Evolutionary conservation across 2,113 vertebrate species (phyloP).

Genomic region (Myrmophylax atrothorax): DNA sequence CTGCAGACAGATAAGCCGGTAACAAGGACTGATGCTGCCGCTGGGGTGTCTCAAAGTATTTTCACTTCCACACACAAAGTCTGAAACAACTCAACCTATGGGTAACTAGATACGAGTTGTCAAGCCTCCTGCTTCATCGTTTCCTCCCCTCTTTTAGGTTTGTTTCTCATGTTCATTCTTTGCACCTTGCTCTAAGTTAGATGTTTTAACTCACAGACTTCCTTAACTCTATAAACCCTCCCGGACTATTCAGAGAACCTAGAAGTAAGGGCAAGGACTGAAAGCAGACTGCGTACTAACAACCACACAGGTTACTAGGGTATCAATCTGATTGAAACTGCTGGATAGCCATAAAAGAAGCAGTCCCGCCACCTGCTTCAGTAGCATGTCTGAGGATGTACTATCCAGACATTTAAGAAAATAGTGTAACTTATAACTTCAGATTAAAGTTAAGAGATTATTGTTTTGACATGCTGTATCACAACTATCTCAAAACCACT

Average conservation of each 20-base stretch:
- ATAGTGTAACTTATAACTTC: background rate
- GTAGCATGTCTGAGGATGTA: fast-evolving
- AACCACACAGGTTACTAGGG: background rate
- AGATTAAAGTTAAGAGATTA: background rate
- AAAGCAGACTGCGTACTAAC: background rate
- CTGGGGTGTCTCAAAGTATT: background rate
- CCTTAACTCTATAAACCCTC: background rate
- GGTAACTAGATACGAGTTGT: background rate
- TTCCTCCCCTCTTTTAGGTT: background rate
- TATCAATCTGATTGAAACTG: background rate
- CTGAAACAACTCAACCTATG: background rate
- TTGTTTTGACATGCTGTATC: background rate
- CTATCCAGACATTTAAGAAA: background rate
- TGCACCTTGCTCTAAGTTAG: background rate
- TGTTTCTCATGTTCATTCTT: background rate
- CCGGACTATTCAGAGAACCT: background rate
- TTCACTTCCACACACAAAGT: background rate
- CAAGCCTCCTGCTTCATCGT: background rate
- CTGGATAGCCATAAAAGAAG: background rate
- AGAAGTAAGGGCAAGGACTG: background rate
- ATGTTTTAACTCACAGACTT: background rate
- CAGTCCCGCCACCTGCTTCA: background rate
- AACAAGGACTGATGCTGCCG: background rate
- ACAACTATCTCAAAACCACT: background rate
- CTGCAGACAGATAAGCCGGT: background rate